A percentile compares a stretch with the other conserved stretches of the same genome.
Conservation (phyloP, 2,113 vertebrate species). For the Gobiocypris rarus region DNA sequence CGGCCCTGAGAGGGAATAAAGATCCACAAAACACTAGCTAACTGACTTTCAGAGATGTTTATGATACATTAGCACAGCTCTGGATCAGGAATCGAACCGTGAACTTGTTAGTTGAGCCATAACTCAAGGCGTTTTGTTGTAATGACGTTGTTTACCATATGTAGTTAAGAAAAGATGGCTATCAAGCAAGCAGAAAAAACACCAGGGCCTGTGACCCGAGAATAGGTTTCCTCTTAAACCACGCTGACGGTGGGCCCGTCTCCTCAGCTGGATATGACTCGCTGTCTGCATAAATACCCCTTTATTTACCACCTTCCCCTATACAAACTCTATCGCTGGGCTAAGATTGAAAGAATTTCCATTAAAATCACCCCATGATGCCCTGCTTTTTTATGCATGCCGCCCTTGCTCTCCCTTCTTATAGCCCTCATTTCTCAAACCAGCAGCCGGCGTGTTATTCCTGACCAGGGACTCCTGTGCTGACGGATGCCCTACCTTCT, state of each 20-base stretch:
- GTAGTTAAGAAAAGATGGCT: conserved; percentile 64
- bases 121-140: conserved; percentile 18
- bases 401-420: conserved; percentile 47
- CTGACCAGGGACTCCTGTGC: conserved; percentile 47
- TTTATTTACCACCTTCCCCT: conserved; percentile 60
- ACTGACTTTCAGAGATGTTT: conserved; percentile 19
- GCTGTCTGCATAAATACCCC: conserved; percentile 72
- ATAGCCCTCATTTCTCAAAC: conserved; percentile 58
- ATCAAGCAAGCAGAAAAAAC: conserved; percentile 71
- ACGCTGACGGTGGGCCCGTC: conserved; percentile 75
- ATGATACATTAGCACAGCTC: conserved; percentile 14
- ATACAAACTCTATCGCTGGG: conserved; percentile 37
- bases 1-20: conserved; percentile 13
- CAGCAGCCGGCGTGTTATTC: conserved; percentile 56
- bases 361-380: conserved; percentile 67
- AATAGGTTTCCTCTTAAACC: conserved; percentile 75
- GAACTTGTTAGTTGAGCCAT: conserved; percentile 32
- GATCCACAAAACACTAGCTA: conserved; percentile 12
- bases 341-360: conserved; percentile 73
- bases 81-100: conserved; percentile 21
- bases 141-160: conserved; percentile 19
- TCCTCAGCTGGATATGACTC: conserved; percentile 54
- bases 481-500: conserved; percentile 53
- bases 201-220: conserved; percentile 62
- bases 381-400: conserved; percentile 63